These are phyloP conservation scores for Corythornis vintsioides DNA, from an alignment of 2,113 vertebrate genomes.

Conservation along the genomic window DNA sequence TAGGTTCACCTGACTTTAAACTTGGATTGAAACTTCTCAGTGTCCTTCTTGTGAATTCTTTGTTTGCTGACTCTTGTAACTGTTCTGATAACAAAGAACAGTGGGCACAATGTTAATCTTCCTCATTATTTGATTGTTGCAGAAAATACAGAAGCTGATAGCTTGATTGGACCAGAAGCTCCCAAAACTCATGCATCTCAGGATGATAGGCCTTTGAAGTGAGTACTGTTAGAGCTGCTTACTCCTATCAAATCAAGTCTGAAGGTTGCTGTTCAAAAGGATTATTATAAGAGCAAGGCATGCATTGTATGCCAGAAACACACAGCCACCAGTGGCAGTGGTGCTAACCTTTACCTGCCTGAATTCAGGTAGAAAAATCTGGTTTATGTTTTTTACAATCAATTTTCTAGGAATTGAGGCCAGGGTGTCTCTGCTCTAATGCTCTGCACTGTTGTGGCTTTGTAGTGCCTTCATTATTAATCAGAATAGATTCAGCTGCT, in stretches of 20 bases:
- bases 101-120: neutral
- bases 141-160: constrained; percentile 79
- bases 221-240: constrained; percentile 60
- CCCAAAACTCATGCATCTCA: constrained; percentile 90
- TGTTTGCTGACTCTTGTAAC: neutral
- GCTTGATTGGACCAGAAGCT: constrained; percentile 92
- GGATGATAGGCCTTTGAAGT: constrained; percentile 94
- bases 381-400: neutral
- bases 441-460: neutral
- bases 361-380: neutral
- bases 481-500: neutral
- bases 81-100: neutral
- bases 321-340: neutral
- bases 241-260: neutral
- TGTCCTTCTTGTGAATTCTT: neutral
- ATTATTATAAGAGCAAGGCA: neutral
- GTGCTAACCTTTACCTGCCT: neutral
- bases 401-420: neutral
- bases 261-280: neutral
- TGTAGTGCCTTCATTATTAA: neutral
- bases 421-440: neutral
- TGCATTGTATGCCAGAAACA: neutral
- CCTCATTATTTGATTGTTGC: neutral
- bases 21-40: neutral
- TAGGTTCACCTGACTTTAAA: constrained; percentile 52